A percentile compares a stretch with the other conserved stretches of the same genome.
Conservation (phyloP, 2,113 vertebrate species). For the Myrmecobius fasciatus region DNA sequence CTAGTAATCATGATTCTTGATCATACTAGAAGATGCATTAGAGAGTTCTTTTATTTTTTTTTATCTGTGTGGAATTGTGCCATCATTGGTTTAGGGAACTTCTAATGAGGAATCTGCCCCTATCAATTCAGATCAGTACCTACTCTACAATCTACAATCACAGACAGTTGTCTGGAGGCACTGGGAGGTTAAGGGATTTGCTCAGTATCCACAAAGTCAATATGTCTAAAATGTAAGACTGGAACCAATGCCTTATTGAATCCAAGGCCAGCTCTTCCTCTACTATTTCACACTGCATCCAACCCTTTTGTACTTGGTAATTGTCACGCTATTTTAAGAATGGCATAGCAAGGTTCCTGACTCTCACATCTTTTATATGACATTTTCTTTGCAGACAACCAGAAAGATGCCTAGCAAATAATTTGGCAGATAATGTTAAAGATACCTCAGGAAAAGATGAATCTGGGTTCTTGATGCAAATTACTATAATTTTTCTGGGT, state of each 20-base stretch:
- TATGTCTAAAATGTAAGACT: background rate
- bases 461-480: background rate
- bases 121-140: too few species aligned
- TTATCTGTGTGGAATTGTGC: too few species aligned
- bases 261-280: background rate
- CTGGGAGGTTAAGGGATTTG: too few species aligned
- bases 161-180: too few species aligned
- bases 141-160: too few species aligned
- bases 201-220: background rate
- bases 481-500: too few species aligned
- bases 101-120: too few species aligned
- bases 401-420: background rate
- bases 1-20: background rate
- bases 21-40: background rate
- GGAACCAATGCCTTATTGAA: background rate
- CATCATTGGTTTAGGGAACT: too few species aligned
- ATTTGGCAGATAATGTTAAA: background rate
- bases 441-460: background rate
- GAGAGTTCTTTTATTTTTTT: background rate
- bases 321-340: slow-evolving; percentile 1
- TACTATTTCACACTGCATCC: slow-evolving; percentile 5
- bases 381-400: background rate
- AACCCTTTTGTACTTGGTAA: slow-evolving; percentile 7
- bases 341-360: slow-evolving; percentile 6
- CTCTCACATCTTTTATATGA: slow-evolving; percentile 22